Percentiles rank a stretch among this genome's conserved stretches.
Evolutionary conservation across 2,888 invertebrate genomes (phyloP).

Genomic region (Leucoptera coffeella): DNA sequence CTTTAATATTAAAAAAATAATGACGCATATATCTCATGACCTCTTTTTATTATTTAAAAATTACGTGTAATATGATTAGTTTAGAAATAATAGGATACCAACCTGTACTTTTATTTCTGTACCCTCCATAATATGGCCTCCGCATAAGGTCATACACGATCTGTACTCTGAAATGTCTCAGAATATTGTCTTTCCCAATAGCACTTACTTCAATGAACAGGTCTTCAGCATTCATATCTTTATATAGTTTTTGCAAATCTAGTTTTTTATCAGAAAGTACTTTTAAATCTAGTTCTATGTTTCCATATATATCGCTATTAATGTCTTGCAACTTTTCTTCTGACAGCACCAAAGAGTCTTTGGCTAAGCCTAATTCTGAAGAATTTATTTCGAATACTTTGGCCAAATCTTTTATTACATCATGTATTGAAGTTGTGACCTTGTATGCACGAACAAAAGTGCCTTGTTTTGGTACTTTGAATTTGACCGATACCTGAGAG

Average conservation of each 20-base stretch:
- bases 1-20: too few relatives aligned
- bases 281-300: slow-evolving; percentile 33
- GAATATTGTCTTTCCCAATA: slow-evolving; percentile 26
- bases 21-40: too few relatives aligned
- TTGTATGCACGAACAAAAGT: slow-evolving; percentile 49
- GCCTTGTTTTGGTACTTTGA: slow-evolving; percentile 28
- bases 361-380: too few relatives aligned
- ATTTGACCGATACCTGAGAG: slow-evolving; percentile 39
- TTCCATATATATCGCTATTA: slow-evolving; percentile 43
- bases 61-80: too few relatives aligned
- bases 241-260: slow-evolving; percentile 33
- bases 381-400: slow-evolving; percentile 50
- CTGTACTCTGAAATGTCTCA: slow-evolving; percentile 41
- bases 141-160: slow-evolving; percentile 42
- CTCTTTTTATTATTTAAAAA: too few relatives aligned
- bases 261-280: slow-evolving; percentile 31
- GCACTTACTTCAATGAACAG: slow-evolving; percentile 35
- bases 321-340: slow-evolving; percentile 38
- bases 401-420: slow-evolving; percentile 55
- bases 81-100: too few relatives aligned
- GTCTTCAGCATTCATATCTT: slow-evolving; percentile 32
- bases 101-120: slow-evolving; percentile 64
- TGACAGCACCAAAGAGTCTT: slow-evolving; percentile 39
- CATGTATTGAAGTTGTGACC: slow-evolving; percentile 44
- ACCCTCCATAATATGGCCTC: slow-evolving; percentile 81